Percentiles rank a stretch among this genome's conserved stretches.
Evolutionary conservation across 2,888 invertebrate species (phyloP).

Genomic region (Fragum sueziense): DNA sequence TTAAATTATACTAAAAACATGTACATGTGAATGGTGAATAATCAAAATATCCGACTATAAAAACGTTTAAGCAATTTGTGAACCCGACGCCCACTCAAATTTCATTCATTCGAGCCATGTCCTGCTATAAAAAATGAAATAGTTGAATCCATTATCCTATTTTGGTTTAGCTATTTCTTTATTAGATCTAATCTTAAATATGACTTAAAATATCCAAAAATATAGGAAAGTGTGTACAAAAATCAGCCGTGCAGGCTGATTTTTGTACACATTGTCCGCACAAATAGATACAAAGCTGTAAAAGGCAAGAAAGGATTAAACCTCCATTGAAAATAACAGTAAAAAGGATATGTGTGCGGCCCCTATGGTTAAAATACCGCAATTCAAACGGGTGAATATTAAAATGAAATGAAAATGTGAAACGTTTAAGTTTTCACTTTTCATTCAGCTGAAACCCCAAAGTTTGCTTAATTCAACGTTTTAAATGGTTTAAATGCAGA

Average conservation of each 20-base stretch:
- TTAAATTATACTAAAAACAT: too few species aligned
- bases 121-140: neutral
- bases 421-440: neutral
- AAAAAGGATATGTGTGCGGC: neutral
- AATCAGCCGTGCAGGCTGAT: too few species aligned
- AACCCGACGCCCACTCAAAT: conserved; percentile 8
- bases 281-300: too few species aligned
- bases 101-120: neutral
- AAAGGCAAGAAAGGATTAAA: neutral
- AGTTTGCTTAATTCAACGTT: neutral
- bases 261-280: too few species aligned
- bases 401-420: conserved; percentile 8
- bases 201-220: too few species aligned
- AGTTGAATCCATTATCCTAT: too few species aligned
- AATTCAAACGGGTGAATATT: conserved; percentile 1
- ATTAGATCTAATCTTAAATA: too few species aligned
- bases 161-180: too few species aligned
- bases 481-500: neutral
- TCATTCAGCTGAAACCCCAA: neutral
- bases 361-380: conserved; percentile 14
- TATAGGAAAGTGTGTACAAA: too few species aligned
- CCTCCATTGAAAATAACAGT: neutral
- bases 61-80: neutral
- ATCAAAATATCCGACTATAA: neutral
- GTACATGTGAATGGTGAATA: neutral